phyloP scores from a whole-genome alignment of 2,888 invertebrate species.

The Caenorhabditis virilis region DNA sequence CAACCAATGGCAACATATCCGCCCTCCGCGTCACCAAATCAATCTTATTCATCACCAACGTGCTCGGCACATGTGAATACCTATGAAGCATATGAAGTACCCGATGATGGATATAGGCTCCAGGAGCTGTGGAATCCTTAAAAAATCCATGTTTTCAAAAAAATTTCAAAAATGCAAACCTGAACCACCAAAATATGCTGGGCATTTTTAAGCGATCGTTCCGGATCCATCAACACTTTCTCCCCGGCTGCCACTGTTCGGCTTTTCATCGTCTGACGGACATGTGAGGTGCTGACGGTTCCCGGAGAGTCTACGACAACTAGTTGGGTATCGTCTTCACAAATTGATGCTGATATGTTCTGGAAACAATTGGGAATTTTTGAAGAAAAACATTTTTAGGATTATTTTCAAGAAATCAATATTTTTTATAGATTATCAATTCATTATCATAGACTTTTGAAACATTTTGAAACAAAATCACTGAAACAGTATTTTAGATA shows the following conservation, averaged over 20 bases:
- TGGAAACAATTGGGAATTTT: slow-evolving; percentile 13
- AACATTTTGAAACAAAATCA: too few species aligned
- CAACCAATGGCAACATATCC: slow-evolving; percentile 78
- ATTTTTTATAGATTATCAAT: too few species aligned
- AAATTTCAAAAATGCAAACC: slow-evolving; percentile 40
- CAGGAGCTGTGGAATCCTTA: slow-evolving; percentile 62
- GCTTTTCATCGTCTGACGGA: slow-evolving; percentile 50
- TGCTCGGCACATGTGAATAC: slow-evolving; percentile 70
- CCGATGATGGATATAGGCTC: slow-evolving; percentile 65
- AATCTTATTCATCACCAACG: slow-evolving; percentile 86
- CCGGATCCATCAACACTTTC: slow-evolving; percentile 61
- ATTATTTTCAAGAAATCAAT: not conserved
- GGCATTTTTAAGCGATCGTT: slow-evolving; percentile 57
- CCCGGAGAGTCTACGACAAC: slow-evolving; percentile 91
- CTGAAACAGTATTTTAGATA: too few species aligned
- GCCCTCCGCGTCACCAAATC: slow-evolving; percentile 75
- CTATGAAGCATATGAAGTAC: slow-evolving; percentile 65
- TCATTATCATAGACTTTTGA: too few species aligned
- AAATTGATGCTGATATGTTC: slow-evolving; percentile 50
- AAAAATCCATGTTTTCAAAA: not conserved
- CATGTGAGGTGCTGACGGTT: slow-evolving; percentile 73
- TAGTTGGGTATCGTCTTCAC: slow-evolving; percentile 77
- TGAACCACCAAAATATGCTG: slow-evolving; percentile 66
- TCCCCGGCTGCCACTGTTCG: slow-evolving; percentile 22
- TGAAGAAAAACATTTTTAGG: not conserved